Conservation (phyloP, 2,113 vertebrate species). For the Brevimyrus niger region DNA sequence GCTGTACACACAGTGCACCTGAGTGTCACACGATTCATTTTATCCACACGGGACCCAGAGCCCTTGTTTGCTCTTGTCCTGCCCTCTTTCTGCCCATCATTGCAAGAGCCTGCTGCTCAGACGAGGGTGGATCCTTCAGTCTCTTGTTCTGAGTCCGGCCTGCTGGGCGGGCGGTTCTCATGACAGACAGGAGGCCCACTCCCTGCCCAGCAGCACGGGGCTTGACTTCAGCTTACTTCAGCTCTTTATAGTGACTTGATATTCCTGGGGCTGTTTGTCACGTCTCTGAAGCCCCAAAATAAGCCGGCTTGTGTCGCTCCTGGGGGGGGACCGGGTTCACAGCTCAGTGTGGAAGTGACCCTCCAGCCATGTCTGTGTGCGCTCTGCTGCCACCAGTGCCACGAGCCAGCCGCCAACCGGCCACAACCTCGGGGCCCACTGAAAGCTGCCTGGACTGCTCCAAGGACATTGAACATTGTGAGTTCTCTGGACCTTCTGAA, state of each 20-base stretch:
- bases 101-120: not conserved
- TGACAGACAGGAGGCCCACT: not conserved
- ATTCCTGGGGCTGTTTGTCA: conserved; percentile 18
- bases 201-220: not conserved
- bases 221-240: conserved; percentile 19
- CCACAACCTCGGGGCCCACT: too few relatives aligned
- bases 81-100: conserved; percentile 35
- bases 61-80: conserved; percentile 37
- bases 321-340: not conserved
- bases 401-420: not conserved
- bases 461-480: not conserved
- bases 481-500: not conserved
- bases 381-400: not conserved
- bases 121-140: not conserved
- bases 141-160: not conserved
- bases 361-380: conserved; percentile 8
- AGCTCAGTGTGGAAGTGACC: conserved; percentile 20
- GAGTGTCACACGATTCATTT: conserved; percentile 27
- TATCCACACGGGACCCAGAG: conserved; percentile 30
- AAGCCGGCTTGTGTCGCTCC: not conserved
- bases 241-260: conserved; percentile 19
- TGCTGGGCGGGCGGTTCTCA: not conserved
- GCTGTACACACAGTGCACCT: conserved; percentile 25
- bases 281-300: conserved; percentile 17
- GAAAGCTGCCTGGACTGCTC: not conserved